Percentiles rank a stretch among this genome's conserved stretches.
Conservation (phyloP, 2,888 invertebrate genomes). For the Eupithecia inturbata region DNA sequence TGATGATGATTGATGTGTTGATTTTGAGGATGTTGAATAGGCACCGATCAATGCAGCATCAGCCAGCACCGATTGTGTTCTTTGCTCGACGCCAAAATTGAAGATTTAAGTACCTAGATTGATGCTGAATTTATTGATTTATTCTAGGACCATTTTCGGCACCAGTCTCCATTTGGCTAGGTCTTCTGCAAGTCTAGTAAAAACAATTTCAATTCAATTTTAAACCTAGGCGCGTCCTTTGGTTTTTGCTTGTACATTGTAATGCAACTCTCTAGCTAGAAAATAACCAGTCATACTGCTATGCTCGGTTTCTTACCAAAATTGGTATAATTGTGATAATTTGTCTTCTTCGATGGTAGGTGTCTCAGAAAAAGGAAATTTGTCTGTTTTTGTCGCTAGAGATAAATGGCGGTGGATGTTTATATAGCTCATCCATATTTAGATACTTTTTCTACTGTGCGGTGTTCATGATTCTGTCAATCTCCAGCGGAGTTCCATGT, state of each 20-base stretch:
- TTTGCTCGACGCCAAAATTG: not conserved
- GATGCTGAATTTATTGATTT: not conserved
- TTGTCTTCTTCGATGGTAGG: slow-evolving; percentile 31
- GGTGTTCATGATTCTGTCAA: slow-evolving; percentile 16
- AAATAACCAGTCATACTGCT: slow-evolving; percentile 16
- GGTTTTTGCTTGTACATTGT: not conserved
- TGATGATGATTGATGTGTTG: too few relatives aligned
- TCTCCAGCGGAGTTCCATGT: not conserved
- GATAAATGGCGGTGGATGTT: slow-evolving; percentile 10
- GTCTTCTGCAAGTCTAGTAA: not conserved
- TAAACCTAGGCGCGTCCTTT: not conserved
- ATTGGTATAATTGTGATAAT: slow-evolving; percentile 34
- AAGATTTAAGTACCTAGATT: not conserved
- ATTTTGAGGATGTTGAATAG: too few relatives aligned
- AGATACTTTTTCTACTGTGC: slow-evolving; percentile 11
- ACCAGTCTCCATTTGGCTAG: not conserved
- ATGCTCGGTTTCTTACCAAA: slow-evolving; percentile 26
- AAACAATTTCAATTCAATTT: not conserved
- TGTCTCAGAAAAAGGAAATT: slow-evolving; percentile 21
- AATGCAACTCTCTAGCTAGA: slow-evolving; percentile 8
- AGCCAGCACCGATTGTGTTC: not conserved
- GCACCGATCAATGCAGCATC: not conserved
- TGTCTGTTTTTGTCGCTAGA: slow-evolving; percentile 12
- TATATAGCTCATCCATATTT: slow-evolving; percentile 14
- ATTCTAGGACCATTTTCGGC: not conserved